Evolutionary conservation across 2,797 vertebrate genomes (phyloP), one percentile per base, ranked within the genome.

Genomic region (Ispidina picta): DNA sequence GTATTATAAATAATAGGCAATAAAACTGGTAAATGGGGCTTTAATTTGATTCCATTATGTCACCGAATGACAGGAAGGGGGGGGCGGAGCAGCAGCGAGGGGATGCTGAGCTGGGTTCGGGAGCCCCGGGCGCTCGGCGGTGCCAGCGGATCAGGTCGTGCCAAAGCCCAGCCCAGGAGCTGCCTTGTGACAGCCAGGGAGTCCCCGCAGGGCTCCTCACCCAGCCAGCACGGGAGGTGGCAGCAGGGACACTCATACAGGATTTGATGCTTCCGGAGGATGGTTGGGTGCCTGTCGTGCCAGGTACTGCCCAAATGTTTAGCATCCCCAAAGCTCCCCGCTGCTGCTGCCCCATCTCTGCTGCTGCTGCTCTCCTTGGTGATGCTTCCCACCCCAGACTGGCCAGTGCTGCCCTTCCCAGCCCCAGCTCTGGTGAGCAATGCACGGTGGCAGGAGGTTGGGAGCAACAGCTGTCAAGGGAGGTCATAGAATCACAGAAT

Each of bases 1-100:
- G 95, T 96, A 97, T 97, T 97, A 97, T 98, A 98, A 98, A 98
- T 97, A 98, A 97, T 97, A 83, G 52, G 86, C 97, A 96, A 97
- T 98, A 98, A 97, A 98, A 87, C 95, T 97, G 94, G 96, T 95
- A 97, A 98, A 97, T 97, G 96, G 96, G 93, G 93, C 96, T 97
- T 98, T 98, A 98, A 98, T 98, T 98, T 98, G 97, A 97, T 97
- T 97, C 96, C 86, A 95, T 97, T 98, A 97, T 98, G 97, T 97
- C 97, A 97, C 84, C 10, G 62, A 95, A 93, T 96, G 97, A 96
- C 95, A 97, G 80, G 91, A 92, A 92, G 83, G 94, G 92, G 83
- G 96, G 87, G 88, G 75, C 69, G 75, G 92, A 91, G 83, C 71
- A 59, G 56, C 70, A 74, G 84, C 15, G 21, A 74, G 90, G 93